These are phyloP conservation scores for Therioaphis trifolii DNA, from an alignment of 2,888 invertebrate genomes.

Conservation along the genomic window DNA sequence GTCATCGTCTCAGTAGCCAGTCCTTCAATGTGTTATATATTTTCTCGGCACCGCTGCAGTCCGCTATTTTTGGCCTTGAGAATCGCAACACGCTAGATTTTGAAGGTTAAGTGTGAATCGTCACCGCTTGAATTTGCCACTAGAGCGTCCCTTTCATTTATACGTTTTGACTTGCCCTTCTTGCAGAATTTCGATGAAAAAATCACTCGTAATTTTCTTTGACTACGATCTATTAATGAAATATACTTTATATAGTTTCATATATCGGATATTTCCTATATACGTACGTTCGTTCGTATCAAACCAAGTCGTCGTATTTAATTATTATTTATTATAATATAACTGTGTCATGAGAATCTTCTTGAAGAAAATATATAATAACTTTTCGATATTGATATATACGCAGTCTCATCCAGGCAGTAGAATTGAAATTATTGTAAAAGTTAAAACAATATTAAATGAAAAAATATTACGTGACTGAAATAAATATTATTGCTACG, in stretches of 20 bases:
- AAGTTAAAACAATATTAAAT: conserved; percentile 45
- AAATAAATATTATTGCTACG: conserved; percentile 38
- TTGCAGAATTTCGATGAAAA: background rate
- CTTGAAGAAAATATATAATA: background rate
- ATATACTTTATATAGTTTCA: background rate
- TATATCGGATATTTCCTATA: background rate
- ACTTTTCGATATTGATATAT: conserved; percentile 12
- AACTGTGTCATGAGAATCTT: background rate
- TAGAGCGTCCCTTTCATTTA: background rate
- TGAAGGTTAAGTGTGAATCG: conserved; percentile 38
- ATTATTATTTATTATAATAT: background rate
- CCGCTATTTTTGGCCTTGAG: conserved; percentile 22
- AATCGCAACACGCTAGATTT: conserved; percentile 14
- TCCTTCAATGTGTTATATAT: background rate
- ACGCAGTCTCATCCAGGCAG: background rate
- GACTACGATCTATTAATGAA: background rate
- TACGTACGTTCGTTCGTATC: background rate
- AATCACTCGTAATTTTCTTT: background rate
- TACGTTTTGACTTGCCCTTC: conserved; percentile 12
- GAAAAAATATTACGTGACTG: conserved; percentile 40
- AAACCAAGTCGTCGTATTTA: background rate
- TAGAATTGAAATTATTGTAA: conserved; percentile 17
- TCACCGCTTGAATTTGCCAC: background rate
- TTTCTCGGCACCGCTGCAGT: background rate
- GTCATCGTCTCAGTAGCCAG: background rate